Evolutionary conservation across 2,797 vertebrate species (phyloP).

Genomic region (Monodelphis domestica): DNA sequence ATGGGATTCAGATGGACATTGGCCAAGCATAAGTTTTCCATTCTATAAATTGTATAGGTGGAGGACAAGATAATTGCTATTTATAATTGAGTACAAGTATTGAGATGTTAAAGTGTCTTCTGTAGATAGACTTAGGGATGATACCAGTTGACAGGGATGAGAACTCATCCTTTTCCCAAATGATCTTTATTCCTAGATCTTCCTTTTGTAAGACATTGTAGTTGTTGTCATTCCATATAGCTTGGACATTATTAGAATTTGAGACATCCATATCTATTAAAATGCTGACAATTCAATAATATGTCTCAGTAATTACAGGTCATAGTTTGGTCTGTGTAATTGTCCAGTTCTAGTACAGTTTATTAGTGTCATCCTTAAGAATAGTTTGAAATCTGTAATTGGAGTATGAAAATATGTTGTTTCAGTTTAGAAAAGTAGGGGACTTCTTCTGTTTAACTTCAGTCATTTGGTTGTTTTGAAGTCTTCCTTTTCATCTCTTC

Average conservation of each 20-base stretch:
- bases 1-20: not conserved
- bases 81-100: not conserved
- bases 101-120: not conserved
- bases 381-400: not conserved
- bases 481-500: not conserved
- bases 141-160: not conserved
- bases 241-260: not conserved
- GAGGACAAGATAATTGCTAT: not conserved
- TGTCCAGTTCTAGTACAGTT: not conserved
- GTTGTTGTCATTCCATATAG: not conserved
- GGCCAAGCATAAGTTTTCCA: not conserved
- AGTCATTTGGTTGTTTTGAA: not conserved
- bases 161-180: not conserved
- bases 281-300: not conserved
- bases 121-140: not conserved
- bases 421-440: not conserved
- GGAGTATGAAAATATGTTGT: not conserved
- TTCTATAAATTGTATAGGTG: not conserved
- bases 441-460: not conserved
- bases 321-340: not conserved
- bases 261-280: not conserved
- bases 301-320: not conserved
- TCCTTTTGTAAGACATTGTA: not conserved
- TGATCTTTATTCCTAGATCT: not conserved
- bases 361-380: not conserved